Percentiles rank a stretch among this genome's conserved stretches.
phyloP scores from a whole-genome alignment of 2,797 vertebrate species.

The Etheostoma perlongum region DNA sequence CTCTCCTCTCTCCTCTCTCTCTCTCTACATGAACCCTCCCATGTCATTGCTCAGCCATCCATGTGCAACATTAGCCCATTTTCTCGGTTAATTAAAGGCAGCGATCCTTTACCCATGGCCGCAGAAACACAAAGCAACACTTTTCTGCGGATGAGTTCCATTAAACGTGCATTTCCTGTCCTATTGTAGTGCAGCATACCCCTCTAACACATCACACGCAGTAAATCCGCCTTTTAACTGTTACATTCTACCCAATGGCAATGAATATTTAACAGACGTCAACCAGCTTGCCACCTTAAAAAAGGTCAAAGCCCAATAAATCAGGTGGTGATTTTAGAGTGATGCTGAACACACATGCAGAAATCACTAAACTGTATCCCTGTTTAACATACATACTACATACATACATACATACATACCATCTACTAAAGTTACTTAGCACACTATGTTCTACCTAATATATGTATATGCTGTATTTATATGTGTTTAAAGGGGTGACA shows the following conservation, averaged over 20 bases:
- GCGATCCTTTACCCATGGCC: conserved; percentile 63
- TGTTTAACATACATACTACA: neutral
- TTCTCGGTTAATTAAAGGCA: conserved; percentile 54
- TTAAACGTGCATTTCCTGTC: conserved; percentile 51
- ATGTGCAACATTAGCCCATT: conserved; percentile 73
- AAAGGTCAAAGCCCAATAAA: conserved; percentile 9
- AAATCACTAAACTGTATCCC: neutral
- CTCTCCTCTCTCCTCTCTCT: neutral
- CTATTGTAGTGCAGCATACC: neutral
- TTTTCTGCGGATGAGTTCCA: conserved; percentile 47
- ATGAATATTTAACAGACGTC: conserved; percentile 20
- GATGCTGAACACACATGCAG: neutral
- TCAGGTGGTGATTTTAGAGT: conserved; percentile 8
- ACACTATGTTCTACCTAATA: too few relatives aligned
- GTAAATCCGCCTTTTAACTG: conserved; percentile 20
- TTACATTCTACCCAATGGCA: conserved; percentile 11
- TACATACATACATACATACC: too few relatives aligned
- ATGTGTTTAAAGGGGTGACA: too few relatives aligned
- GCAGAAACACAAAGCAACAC: conserved; percentile 67
- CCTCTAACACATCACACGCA: neutral
- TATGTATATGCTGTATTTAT: too few relatives aligned
- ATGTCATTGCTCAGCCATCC: conserved; percentile 58
- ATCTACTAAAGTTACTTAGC: too few relatives aligned
- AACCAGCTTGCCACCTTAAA: neutral
- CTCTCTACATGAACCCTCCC: conserved; percentile 16